phyloP scores from a whole-genome alignment of 2,888 invertebrate species.

The Protonemura montana region DNA sequence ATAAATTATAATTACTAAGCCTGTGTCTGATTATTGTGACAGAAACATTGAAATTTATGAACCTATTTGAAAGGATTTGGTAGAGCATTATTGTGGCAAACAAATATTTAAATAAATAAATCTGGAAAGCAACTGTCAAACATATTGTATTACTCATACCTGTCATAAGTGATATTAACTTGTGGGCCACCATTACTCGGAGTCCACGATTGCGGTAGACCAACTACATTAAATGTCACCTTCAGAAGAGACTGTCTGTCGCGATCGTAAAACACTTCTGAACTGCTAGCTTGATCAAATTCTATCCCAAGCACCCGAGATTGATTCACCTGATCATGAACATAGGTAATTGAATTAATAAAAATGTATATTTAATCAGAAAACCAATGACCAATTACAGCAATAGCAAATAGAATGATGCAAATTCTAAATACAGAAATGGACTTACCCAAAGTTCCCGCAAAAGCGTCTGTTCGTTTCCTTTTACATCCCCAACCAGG shows the following conservation, averaged over 20 bases:
- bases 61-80: no score
- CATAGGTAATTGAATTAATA: neutral
- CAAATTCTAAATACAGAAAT: no score
- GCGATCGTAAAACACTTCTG: conserved; percentile 88
- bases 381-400: neutral
- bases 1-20: no score
- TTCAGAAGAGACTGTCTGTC: conserved; percentile 83
- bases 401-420: neutral
- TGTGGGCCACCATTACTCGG: conserved; percentile 81
- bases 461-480: conserved; percentile 83
- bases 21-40: no score
- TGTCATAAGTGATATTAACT: conserved; percentile 88
- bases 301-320: conserved; percentile 89
- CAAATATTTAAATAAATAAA: no score
- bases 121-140: neutral
- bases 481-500: conserved; percentile 84
- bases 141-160: conserved; percentile 52
- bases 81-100: no score
- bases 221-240: conserved; percentile 88
- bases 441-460: conserved; percentile 59
- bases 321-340: conserved; percentile 78
- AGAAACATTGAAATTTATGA: no score
- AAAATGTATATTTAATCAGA: neutral
- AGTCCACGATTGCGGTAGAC: conserved; percentile 84
- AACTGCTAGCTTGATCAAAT: conserved; percentile 89